Evolutionary conservation across 2,113 vertebrate genomes (phyloP), one percentile per base, ranked within the genome.

Genomic region (Microtus oregoni): DNA sequence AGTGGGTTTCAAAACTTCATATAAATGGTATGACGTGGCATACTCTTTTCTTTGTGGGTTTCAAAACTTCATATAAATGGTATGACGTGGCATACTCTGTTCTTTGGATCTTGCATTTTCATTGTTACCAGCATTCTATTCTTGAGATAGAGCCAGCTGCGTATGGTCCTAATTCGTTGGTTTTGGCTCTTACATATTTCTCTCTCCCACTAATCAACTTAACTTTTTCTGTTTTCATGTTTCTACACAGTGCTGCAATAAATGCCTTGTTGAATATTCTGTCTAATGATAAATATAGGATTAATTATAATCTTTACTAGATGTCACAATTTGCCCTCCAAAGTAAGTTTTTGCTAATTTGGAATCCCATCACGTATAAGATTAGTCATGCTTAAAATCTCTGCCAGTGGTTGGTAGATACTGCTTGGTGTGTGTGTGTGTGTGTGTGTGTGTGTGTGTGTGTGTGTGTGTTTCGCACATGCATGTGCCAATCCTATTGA

Each of bases 321-420:
- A 47, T 91, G 28, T 61, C 72, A 75, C 93, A 82, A 4, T 96
- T 77, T 94, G 22, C 50, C 58, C 32, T 95, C n/a, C 72, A 89
- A 85, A 94, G 41, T 81, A 67, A 87, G 41, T 76, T 92, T 92
- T 79, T 96, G 81, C 76, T 96, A 52, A 95, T 96, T 96, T 94
- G 87, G 44, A 73, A 19, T 77, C 52, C 44, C 72, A 72, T 86
- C 89, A 95, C 50, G n/a, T 94, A 5, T 72, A 81, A 91, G 32
- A 44, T 65, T 86, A 85, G 14, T 91, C 67, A 55, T 92, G 65
- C 19, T 82, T 30, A 5, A 9, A 11, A 77, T 91, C 65, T 30
- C 82, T 91, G 65, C 50, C 94, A 95, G 20, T 28, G 26, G 72
- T 82, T 86, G 32, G 50, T 86, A 67, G 61, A 19, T 89, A 67